These are phyloP conservation scores for Synchiropus splendidus DNA, from an alignment of 2,113 vertebrate species.

Conservation along the genomic window DNA sequence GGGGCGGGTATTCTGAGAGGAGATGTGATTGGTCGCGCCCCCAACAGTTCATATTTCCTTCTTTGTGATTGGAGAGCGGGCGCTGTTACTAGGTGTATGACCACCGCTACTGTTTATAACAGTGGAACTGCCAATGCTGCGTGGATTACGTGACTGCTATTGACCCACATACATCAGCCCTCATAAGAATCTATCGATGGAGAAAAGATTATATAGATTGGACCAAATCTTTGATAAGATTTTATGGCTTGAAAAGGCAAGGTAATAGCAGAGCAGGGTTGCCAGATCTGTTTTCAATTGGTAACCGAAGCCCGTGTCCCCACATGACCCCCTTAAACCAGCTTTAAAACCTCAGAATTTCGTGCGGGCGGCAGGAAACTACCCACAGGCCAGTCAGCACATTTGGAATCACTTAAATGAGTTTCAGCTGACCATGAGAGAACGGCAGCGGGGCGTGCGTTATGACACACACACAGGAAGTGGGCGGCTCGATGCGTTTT, in stretches of 20 bases:
- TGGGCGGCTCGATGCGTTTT: conserved; percentile 28
- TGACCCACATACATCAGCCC: no score
- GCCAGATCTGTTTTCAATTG: no score
- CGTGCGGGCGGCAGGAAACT: conserved; percentile 33
- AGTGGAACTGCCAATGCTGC: no score
- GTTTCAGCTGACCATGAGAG: conserved; percentile 23
- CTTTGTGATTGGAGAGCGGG: conserved; percentile 44
- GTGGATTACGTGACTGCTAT: no score
- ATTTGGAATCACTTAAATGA: conserved; percentile 20
- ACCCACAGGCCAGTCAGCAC: conserved; percentile 43
- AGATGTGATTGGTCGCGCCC: conserved; percentile 66
- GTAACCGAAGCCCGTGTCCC: conserved; percentile 11
- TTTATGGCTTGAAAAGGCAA: no score
- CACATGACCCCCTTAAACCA: conserved; percentile 13
- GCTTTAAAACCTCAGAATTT: conserved; percentile 13
- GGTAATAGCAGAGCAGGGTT: no score
- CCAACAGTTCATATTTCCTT: conserved; percentile 32
- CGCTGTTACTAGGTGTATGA: conserved; percentile 34
- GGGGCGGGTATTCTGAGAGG: conserved; percentile 42
- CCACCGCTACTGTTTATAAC: conserved; percentile 8
- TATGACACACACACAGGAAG: conserved; percentile 37
- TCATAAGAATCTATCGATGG: no score
- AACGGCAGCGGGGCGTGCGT: conserved; percentile 6
- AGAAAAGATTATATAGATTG: no score
- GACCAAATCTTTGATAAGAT: no score